Base-by-base conservation (phyloP, 1,140 invertebrate species). In the Cydia pomonella region DNA sequence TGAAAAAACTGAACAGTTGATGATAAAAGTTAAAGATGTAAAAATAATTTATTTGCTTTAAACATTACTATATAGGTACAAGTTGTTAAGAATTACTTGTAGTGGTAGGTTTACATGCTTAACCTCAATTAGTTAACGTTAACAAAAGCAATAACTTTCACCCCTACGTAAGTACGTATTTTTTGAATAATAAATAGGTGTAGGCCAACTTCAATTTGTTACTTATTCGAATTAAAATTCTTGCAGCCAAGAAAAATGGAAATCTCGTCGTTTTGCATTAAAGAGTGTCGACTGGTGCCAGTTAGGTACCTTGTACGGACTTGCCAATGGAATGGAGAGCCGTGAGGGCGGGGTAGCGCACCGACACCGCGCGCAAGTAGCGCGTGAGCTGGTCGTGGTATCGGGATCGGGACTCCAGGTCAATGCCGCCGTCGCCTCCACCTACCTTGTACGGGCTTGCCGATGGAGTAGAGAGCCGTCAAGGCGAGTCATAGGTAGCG, bases 271-370 rank as follows among this genome's bases (percentile, higher is more conserved):
- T n/a, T 69, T 25, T 21, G n/a, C 18, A 27, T 21, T 23, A 23
- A 59, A 59, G 53, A 72, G n/a, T 53, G 44, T 13, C 25, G 5
- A 76, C 25, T 29, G 27, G 38, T 72, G 44, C 79, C 84, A 59
- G 53, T 84, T 93, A 59, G 53, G 84, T 93, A 97, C 97, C 97
- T 95, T 98, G 96, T 1, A 98, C 97, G 72, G 97, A 98, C 93
- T 98, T 98, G 75, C 98, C 98, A 79, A 98, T 98, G 21, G 97
- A 98, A 91, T 98, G 98, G 3, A 98, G 93, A 0, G 96, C 97
- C 25, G 96, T 98, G 73, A 98, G 94, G 82, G 97, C 95, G 5
- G 98, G 97, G 93, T 96, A 98, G 12, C 94, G 94, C 21, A 96
- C 95, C 71, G 95, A 97, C 3, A 97, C 96, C 1, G 95, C 94